Evolutionary conservation across 2,113 vertebrate genomes (phyloP), one percentile per base, ranked within the genome.

Genomic region (Damaliscus lunatus): DNA sequence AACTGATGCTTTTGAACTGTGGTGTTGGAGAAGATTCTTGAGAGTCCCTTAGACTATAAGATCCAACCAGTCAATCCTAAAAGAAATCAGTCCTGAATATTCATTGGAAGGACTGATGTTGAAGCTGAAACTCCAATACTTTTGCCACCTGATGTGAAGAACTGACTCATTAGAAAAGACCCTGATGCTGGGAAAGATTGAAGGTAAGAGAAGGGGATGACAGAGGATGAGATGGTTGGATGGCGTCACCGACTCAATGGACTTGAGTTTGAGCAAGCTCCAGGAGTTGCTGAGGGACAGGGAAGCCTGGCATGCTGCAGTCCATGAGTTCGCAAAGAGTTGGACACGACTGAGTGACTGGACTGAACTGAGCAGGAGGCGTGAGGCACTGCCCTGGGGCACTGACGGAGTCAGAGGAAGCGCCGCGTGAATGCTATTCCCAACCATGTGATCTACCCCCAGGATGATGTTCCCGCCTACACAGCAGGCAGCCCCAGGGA

Each of bases 391-490:
- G 12, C 21, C 14, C 78, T 7, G 17, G n/a, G 36, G 78, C 29
- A 50, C 23, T 55, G 52, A n/a, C 6, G 43, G 74, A 80, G 50
- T 36, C 16, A 1, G 6, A 64, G 85, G 16, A 36, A 40, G 62
- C 1, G 2, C 81, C 25, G 9, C 64, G 29, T 17, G 19, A 67
- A 60, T 3, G 71, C 52, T 80, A 19, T 43, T 94, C 74, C 31
- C 25, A 85, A 46, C 3, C 4, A 0, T 14, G 57, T 57, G 67
- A 90, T 87, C 84, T 81, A 23, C 52, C 71, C 94, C 93, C 11
- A 33, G 91, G 52, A 36, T 4, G 71, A 95, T 53, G 92, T 80
- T 95, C 95, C 96, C 53, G 91, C 94, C 96, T 90, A 97, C 74
- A 53, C 27, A 64, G 90, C 3, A 3, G 93, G 33, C 25, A 3